Conservation (phyloP, 1,140 invertebrate genomes). For the Zaprionus ornatus region DNA sequence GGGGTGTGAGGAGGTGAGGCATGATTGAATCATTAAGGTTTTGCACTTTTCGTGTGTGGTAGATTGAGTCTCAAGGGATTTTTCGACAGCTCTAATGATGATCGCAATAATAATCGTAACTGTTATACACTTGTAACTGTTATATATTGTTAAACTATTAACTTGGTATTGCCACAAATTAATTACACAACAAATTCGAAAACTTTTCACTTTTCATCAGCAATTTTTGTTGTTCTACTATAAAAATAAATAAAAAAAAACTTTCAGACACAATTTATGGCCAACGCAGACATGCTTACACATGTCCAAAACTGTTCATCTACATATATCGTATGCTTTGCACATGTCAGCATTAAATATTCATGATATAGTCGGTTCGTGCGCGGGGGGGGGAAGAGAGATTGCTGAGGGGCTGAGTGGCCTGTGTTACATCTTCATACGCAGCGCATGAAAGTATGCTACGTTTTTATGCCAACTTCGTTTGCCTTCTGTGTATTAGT, state of each 20-base stretch:
- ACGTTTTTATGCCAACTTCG: constrained; percentile 57
- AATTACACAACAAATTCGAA: constrained; percentile 45
- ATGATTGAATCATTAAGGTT: constrained; percentile 56
- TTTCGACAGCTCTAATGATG: neutral
- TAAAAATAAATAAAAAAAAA: neutral
- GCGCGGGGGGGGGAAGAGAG: neutral
- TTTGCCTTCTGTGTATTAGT: constrained; percentile 62
- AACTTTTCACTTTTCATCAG: constrained; percentile 64
- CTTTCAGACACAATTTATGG: neutral
- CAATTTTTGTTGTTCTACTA: constrained; percentile 70
- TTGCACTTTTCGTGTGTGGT: constrained; percentile 18
- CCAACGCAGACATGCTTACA: constrained; percentile 2
- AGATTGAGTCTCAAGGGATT: constrained; percentile 39
- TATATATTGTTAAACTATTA: neutral
- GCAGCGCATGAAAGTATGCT: constrained; percentile 61
- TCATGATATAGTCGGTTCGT: constrained; percentile 55
- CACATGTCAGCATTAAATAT: constrained; percentile 80
- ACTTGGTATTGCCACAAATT: neutral
- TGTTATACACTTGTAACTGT: neutral
- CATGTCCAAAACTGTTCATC: constrained; percentile 47
- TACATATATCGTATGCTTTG: constrained; percentile 70
- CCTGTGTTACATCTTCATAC: constrained; percentile 71
- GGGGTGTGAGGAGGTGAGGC: neutral
- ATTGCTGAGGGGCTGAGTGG: constrained; percentile 13
- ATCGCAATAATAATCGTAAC: neutral